Evolutionary conservation across 1,140 invertebrate genomes (phyloP), one percentile per base, ranked within the genome.

Genomic region (Drosophila eugracilis): DNA sequence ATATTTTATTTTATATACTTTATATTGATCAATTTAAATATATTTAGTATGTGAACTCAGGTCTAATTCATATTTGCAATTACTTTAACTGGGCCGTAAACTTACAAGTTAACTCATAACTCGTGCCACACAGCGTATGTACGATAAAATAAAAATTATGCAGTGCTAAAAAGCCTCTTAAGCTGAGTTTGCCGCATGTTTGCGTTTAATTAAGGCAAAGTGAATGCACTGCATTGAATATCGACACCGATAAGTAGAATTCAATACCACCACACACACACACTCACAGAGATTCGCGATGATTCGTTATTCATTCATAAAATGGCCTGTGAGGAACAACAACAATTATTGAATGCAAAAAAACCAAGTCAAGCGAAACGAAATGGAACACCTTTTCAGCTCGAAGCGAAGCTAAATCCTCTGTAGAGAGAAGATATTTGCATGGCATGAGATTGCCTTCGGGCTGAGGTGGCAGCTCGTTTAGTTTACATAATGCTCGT

Each of bases 401-500:
- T 37, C 24, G 17, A 36, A 49, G 22, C 24, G 37, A 28, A 42
- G n/a, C n/a, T 15, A 44, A 36, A 37, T 48, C 39, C 47, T 44
- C 73, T 26, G 17, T 10, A 37, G 22, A 19, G 50, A 32, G 22
- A 48, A 60, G 62, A 53, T 28, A 86, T 85, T 88, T 86, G 78
- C 81, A 85, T 85, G 66, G 54, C n/a, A 42, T 32, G 49, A 71
- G 65, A 76, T 49, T 55, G 60, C 54, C 28, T 62, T 47, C 34
- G 32, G 45, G 47, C 26, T 22, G 60, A 66, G 77, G 54, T 70
- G 72, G 52, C 58, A 50, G 73, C 55, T 71, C 62, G 73, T 74
- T 81, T 88, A 77, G 63, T 85, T 88, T 85, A 85, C 77, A 85
- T 85, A 85, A 85, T 85, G 80, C 74, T 77, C 69, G 67, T 66